These are phyloP conservation scores for Rhombomys opimus DNA, from an alignment of 2,113 vertebrate species.

Conservation along the genomic window DNA sequence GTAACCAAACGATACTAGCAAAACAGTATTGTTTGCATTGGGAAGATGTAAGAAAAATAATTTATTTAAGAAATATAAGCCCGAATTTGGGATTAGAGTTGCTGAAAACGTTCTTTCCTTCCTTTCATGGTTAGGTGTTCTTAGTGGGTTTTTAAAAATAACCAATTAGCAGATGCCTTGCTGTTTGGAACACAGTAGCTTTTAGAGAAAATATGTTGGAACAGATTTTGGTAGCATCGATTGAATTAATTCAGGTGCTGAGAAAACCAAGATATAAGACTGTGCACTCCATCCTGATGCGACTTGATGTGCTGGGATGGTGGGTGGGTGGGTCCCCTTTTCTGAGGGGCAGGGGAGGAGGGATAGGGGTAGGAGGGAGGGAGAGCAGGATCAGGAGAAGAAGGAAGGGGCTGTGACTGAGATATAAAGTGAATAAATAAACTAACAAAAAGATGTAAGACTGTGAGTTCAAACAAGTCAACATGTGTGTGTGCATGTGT, in stretches of 20 bases:
- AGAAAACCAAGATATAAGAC: neutral
- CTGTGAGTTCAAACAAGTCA: neutral
- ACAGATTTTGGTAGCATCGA: neutral
- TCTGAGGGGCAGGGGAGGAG: too few relatives aligned
- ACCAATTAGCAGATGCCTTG: neutral
- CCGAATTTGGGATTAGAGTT: neutral
- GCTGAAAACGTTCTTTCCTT: neutral
- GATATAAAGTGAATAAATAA: too few relatives aligned
- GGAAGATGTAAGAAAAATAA: neutral
- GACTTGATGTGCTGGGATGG: too few relatives aligned
- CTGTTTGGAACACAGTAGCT: neutral
- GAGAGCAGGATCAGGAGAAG: too few relatives aligned
- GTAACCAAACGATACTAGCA: neutral
- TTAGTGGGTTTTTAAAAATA: neutral
- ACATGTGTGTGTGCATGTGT: too few relatives aligned
- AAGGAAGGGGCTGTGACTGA: too few relatives aligned
- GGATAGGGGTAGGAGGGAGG: too few relatives aligned
- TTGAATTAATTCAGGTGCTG: neutral
- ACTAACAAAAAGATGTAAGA: neutral
- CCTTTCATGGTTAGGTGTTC: neutral
- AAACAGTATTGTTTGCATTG: neutral
- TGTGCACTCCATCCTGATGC: neutral
- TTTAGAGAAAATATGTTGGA: neutral
- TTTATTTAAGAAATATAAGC: neutral
- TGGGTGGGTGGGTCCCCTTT: too few relatives aligned